Conservation (phyloP, 2,113 vertebrate genomes). For the Dendropsophus ebraccatus region DNA sequence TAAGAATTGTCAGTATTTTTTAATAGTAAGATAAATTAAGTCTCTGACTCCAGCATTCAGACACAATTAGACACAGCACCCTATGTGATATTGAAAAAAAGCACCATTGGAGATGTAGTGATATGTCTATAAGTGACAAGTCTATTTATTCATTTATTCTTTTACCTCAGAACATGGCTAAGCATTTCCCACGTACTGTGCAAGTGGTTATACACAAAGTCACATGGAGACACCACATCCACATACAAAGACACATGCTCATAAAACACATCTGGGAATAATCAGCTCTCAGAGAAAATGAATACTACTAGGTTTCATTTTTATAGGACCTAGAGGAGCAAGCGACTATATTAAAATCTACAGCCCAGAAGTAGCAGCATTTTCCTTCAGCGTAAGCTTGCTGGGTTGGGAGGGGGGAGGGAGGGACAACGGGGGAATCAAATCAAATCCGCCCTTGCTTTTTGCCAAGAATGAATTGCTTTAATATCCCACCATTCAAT, state of each 20-base stretch:
- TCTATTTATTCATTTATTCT: background rate
- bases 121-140: too few relatives aligned
- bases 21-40: too few relatives aligned
- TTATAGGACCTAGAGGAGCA: slow-evolving; percentile 81
- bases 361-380: slow-evolving; percentile 71
- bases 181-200: background rate
- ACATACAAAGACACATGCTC: slow-evolving; percentile 34
- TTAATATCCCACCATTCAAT: slow-evolving; percentile 83
- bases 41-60: too few relatives aligned
- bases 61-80: too few relatives aligned
- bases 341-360: slow-evolving; percentile 77
- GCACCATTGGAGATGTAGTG: too few relatives aligned
- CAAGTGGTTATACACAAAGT: background rate
- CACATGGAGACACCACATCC: slow-evolving; percentile 13
- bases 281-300: slow-evolving; percentile 77
- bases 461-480: slow-evolving; percentile 80
- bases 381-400: slow-evolving; percentile 66
- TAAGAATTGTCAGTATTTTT: too few relatives aligned
- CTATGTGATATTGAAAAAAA: too few relatives aligned
- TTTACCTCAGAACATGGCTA: background rate
- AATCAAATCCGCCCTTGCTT: slow-evolving; percentile 66
- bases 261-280: slow-evolving; percentile 76
- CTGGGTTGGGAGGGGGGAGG: slow-evolving; percentile 7
- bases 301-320: slow-evolving; percentile 78
- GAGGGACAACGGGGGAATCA: slow-evolving; percentile 66